phyloP scores from a whole-genome alignment of 2,888 invertebrate genomes.

The Lycaena phlaeas region DNA sequence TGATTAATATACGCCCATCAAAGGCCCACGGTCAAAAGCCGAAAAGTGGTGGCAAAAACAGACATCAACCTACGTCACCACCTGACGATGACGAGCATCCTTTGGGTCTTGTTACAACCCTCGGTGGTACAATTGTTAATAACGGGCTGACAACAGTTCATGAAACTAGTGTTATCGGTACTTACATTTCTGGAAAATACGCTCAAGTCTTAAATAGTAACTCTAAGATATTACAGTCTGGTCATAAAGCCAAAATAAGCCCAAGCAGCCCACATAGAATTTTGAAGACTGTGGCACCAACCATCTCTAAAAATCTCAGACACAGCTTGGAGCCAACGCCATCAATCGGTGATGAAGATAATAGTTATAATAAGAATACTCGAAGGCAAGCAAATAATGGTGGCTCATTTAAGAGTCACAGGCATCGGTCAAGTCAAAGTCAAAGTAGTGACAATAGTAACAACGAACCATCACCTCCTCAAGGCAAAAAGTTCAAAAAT shows the following conservation, averaged over 20 bases:
- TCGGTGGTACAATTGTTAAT: constrained; percentile 87
- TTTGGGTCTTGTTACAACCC: constrained; percentile 85
- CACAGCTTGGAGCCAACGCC: constrained; percentile 78
- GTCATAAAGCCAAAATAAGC: constrained; percentile 76
- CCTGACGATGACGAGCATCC: constrained; percentile 78
- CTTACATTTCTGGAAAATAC: constrained; percentile 90
- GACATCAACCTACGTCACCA: constrained; percentile 53
- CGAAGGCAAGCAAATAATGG: constrained; percentile 65
- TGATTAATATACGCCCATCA: constrained; percentile 84
- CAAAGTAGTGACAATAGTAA: constrained; percentile 53
- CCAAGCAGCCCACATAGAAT: constrained; percentile 79
- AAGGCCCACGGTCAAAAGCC: constrained; percentile 64
- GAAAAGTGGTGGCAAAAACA: constrained; percentile 53
- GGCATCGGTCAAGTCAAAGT: constrained; percentile 59
- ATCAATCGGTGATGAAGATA: constrained; percentile 75
- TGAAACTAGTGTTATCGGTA: constrained; percentile 92
- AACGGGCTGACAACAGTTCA: constrained; percentile 88
- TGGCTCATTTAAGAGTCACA: constrained; percentile 70
- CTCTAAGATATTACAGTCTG: constrained; percentile 74
- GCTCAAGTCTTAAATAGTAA: constrained; percentile 90
- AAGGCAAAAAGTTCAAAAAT: constrained; percentile 61
- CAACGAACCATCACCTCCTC: constrained; percentile 32
- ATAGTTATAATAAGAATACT: constrained; percentile 64
- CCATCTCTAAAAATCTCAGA: constrained; percentile 65
- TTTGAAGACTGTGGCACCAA: constrained; percentile 83